Evolutionary conservation across 1,140 invertebrate genomes (phyloP).

Genomic region (Arctopsyche grandis): DNA sequence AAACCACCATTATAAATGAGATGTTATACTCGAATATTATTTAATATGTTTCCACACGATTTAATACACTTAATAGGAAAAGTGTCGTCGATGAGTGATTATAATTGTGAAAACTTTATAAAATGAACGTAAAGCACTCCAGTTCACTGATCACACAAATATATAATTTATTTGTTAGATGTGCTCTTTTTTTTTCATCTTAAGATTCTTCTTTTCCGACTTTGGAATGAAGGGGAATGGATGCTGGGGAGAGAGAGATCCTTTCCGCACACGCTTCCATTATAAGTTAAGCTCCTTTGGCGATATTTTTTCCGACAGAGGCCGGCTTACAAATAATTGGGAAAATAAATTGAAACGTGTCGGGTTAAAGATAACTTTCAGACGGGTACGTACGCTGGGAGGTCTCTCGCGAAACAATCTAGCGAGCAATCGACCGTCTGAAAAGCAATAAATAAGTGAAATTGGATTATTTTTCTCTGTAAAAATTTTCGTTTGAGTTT

Average conservation of each 20-base stretch:
- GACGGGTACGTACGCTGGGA: background rate
- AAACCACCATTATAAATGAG: no score
- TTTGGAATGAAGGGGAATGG: no score
- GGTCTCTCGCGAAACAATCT: constrained; percentile 21
- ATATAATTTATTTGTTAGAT: no score
- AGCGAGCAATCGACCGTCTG: constrained; percentile 9
- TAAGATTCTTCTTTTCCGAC: no score
- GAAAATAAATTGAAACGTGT: constrained; percentile 52
- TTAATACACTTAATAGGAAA: no score
- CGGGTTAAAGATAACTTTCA: constrained; percentile 39
- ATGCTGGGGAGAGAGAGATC: background rate
- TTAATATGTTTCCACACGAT: no score
- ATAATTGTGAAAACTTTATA: no score
- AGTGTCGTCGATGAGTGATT: no score
- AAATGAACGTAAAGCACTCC: no score
- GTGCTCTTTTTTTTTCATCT: no score
- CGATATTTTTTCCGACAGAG: constrained; percentile 21
- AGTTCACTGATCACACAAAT: no score
- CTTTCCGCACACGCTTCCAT: constrained; percentile 6
- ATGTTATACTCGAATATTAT: no score
- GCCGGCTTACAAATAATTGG: constrained; percentile 50
- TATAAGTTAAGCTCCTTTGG: constrained; percentile 41
- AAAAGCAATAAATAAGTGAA: constrained; percentile 39
- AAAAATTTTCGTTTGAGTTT: background rate
- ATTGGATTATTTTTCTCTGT: constrained; percentile 31